These are phyloP conservation scores for Plagiodera versicolora DNA, from an alignment of 2,888 invertebrate species.

Conservation along the genomic window DNA sequence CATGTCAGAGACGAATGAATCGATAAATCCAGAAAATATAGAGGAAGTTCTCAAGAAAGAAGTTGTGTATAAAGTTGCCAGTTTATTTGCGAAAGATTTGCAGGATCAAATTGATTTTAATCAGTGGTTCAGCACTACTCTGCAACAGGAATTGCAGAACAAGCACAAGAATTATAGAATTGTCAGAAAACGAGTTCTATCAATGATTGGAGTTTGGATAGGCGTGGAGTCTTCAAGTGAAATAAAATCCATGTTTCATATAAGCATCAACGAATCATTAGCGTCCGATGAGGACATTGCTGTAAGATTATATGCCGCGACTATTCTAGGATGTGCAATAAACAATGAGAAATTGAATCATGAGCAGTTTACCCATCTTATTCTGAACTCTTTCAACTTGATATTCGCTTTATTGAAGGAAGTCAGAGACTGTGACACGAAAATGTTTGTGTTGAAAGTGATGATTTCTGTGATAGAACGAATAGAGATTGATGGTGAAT, in stretches of 20 bases:
- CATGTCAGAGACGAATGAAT: constrained; percentile 67
- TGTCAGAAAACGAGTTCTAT: constrained; percentile 78
- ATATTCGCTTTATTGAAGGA: constrained; percentile 84
- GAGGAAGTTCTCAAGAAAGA: constrained; percentile 84
- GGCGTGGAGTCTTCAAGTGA: constrained; percentile 79
- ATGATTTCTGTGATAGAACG: constrained; percentile 88
- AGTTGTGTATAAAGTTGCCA: constrained; percentile 91
- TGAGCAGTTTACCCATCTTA: constrained; percentile 82
- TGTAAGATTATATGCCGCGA: constrained; percentile 83
- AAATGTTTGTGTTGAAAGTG: constrained; percentile 90
- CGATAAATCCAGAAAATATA: constrained; percentile 71
- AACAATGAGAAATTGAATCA: constrained; percentile 92
- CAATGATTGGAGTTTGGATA: constrained; percentile 79
- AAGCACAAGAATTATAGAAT: constrained; percentile 83
- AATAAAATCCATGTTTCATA: constrained; percentile 80
- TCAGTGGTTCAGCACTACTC: constrained; percentile 82
- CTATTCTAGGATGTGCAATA: constrained; percentile 79
- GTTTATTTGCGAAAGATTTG: constrained; percentile 84
- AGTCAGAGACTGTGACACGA: constrained; percentile 47
- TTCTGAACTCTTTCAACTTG: constrained; percentile 76
- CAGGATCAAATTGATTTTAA: constrained; percentile 94
- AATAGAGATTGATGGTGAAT: constrained; percentile 74
- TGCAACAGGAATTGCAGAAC: constrained; percentile 80
- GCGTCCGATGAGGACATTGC: constrained; percentile 81
- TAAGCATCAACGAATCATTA: constrained; percentile 69